Evolutionary conservation across 2,888 invertebrate species (phyloP).

Genomic region (Spodoptera littoralis): DNA sequence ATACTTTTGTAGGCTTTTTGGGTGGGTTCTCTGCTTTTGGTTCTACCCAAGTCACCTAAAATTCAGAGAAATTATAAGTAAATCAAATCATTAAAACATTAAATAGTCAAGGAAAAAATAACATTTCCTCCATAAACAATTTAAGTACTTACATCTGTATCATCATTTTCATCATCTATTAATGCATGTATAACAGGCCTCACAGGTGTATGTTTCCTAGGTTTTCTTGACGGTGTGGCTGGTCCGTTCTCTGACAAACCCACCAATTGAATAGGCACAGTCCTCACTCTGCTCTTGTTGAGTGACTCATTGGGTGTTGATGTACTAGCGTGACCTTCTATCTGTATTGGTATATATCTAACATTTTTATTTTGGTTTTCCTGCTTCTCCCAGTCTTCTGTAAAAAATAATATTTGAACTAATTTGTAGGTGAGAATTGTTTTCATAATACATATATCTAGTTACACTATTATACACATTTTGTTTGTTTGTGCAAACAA

Average conservation of each 20-base stretch:
- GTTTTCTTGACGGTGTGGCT: conserved; percentile 69
- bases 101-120: neutral
- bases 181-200: conserved; percentile 72
- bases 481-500: neutral
- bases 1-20: conserved; percentile 72
- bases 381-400: conserved; percentile 70
- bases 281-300: conserved; percentile 62
- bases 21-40: conserved; percentile 64
- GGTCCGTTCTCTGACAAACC: conserved; percentile 69
- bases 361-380: conserved; percentile 71
- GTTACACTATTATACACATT: too few relatives aligned
- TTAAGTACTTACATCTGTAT: conserved; percentile 67
- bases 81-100: too few relatives aligned
- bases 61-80: conserved; percentile 25
- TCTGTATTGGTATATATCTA: conserved; percentile 80
- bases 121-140: neutral
- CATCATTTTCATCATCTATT: conserved; percentile 77
- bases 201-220: conserved; percentile 73
- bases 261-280: conserved; percentile 73
- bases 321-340: conserved; percentile 81
- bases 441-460: too few relatives aligned
- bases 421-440: neutral
- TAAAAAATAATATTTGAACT: conserved; percentile 36
- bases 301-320: conserved; percentile 78
- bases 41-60: conserved; percentile 78